Evolutionary conservation across 2,888 invertebrate genomes (phyloP).

Genomic region (Copidosoma aretas): DNA sequence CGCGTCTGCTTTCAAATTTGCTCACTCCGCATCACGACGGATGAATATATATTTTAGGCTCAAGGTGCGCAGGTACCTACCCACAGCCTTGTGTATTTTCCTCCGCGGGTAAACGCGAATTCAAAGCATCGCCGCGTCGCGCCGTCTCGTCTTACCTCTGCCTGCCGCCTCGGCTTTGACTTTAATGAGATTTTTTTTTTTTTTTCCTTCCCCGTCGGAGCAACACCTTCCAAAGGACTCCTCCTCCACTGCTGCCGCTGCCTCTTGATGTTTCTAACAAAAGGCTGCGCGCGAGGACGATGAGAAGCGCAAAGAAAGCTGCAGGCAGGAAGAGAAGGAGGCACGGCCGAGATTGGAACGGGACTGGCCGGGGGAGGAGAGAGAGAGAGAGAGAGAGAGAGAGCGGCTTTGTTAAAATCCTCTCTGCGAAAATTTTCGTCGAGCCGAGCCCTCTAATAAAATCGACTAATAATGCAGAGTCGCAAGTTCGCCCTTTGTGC

Average conservation of each 20-base stretch:
- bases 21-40: too few species aligned
- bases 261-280: neutral
- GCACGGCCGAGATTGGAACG: slow-evolving; percentile 7
- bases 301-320: neutral
- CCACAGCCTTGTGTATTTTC: too few species aligned
- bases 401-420: slow-evolving; percentile 16
- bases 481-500: too few species aligned
- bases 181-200: slow-evolving; percentile 48
- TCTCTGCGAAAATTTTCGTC: slow-evolving; percentile 6
- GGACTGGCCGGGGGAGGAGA: neutral
- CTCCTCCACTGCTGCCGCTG: neutral
- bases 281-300: neutral
- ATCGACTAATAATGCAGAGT: slow-evolving; percentile 25
- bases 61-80: too few species aligned
- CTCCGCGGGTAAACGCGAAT: too few species aligned
- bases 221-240: slow-evolving; percentile 19
- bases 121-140: too few species aligned
- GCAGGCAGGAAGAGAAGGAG: neutral
- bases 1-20: too few species aligned
- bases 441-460: slow-evolving; percentile 15
- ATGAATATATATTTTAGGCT: too few species aligned
- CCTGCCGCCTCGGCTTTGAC: slow-evolving; percentile 43
- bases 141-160: slow-evolving; percentile 37
- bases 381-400: too few species aligned
- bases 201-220: neutral